A percentile compares a stretch with the other conserved stretches of the same genome.
Conservation (phyloP, 1,140 invertebrate genomes). For the Drosophila littoralis region DNA sequence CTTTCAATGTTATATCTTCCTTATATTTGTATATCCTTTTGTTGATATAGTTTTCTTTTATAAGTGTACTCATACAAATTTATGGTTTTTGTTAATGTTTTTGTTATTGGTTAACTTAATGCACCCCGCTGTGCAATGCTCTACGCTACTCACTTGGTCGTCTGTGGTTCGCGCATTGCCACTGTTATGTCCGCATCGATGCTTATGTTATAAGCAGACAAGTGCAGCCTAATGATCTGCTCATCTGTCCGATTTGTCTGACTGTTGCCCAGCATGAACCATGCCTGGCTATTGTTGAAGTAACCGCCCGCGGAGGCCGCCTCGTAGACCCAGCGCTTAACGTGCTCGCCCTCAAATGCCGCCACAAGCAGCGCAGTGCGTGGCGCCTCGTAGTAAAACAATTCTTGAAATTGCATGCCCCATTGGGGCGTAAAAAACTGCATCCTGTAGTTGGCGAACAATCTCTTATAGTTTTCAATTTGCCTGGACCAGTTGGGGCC, state of each 20-base stretch:
- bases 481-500: constrained; percentile 5
- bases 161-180: constrained; percentile 26
- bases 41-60: too few relatives aligned
- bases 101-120: not conserved
- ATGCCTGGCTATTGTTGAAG: constrained; percentile 69
- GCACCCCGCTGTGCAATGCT: not conserved
- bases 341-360: constrained; percentile 29
- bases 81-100: not conserved
- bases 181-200: constrained; percentile 74
- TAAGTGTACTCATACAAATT: too few relatives aligned
- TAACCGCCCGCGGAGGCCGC: constrained; percentile 48
- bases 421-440: constrained; percentile 60
- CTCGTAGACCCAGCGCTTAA: constrained; percentile 26
- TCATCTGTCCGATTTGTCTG: constrained; percentile 21
- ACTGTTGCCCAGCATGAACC: constrained; percentile 56
- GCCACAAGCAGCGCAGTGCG: constrained; percentile 57
- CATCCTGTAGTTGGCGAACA: constrained; percentile 66
- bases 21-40: too few relatives aligned
- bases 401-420: constrained; percentile 50
- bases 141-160: constrained; percentile 17
- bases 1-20: too few relatives aligned
- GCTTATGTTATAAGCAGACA: constrained; percentile 56
- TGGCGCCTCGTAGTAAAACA: constrained; percentile 61
- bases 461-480: constrained; percentile 51
- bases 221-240: constrained; percentile 40